These are phyloP conservation scores for Halcyon badia DNA, from an alignment of 2,797 vertebrate genomes.

Conservation along the genomic window DNA sequence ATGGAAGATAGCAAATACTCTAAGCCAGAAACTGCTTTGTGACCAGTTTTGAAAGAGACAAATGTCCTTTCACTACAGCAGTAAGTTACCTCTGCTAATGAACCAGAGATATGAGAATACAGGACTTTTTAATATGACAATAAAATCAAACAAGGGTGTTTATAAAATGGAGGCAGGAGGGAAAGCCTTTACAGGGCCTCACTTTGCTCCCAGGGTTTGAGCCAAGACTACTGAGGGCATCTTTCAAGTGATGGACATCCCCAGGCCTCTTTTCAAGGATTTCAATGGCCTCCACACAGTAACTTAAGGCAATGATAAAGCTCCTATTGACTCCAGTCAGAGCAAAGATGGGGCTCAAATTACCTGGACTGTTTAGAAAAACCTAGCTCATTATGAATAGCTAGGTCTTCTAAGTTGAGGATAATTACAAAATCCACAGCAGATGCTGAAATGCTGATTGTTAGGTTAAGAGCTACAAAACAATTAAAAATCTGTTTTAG, in stretches of 20 bases:
- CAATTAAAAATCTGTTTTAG: not conserved
- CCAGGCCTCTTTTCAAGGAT: not conserved
- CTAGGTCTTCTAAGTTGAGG: not conserved
- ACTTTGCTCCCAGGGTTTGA: slow-evolving; percentile 31
- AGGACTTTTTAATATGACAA: slow-evolving; percentile 1
- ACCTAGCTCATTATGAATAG: not conserved
- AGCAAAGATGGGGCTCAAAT: slow-evolving; percentile 10
- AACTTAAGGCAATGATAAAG: not conserved
- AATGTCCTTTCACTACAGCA: slow-evolving; percentile 22
- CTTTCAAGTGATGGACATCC: not conserved
- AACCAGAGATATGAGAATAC: slow-evolving; percentile 1
- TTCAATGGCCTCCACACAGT: not conserved
- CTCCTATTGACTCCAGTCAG: not conserved
- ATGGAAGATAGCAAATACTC: not conserved
- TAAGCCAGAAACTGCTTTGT: not conserved
- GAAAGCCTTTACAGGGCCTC: not conserved
- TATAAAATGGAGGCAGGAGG: not conserved
- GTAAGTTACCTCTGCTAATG: not conserved
- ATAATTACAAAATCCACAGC: not conserved
- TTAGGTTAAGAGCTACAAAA: not conserved
- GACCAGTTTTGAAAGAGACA: slow-evolving; percentile 28
- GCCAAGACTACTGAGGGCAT: not conserved
- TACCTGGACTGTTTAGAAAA: not conserved
- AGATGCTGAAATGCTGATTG: not conserved
- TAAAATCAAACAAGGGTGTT: not conserved